These are phyloP conservation scores for Agrotis clavis DNA, from an alignment of 2,888 invertebrate genomes.

Conservation along the genomic window DNA sequence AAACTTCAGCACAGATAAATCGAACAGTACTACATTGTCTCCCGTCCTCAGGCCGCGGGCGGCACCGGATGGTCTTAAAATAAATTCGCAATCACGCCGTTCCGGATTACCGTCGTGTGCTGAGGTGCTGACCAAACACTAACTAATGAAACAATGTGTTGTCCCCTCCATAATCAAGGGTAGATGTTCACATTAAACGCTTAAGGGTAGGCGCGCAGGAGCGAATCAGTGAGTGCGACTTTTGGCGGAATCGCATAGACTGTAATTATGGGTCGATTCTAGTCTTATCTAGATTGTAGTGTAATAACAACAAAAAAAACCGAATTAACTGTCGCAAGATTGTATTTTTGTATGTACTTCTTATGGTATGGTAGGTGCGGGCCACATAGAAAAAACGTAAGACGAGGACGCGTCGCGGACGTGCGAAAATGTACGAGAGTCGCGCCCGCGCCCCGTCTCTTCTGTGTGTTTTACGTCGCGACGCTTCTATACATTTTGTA, in stretches of 20 bases:
- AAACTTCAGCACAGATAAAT: slow-evolving; percentile 17
- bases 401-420: too few relatives aligned
- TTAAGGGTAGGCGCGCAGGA: slow-evolving; percentile 57
- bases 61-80: slow-evolving; percentile 50
- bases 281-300: neutral
- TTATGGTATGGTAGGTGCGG: too few relatives aligned
- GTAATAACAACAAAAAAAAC: too few relatives aligned
- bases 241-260: neutral
- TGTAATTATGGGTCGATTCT: neutral
- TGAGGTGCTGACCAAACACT: slow-evolving; percentile 81
- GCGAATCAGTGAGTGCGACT: slow-evolving; percentile 34
- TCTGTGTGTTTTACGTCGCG: too few relatives aligned
- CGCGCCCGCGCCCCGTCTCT: too few relatives aligned
- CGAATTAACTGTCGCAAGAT: neutral
- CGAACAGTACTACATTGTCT: slow-evolving; percentile 13
- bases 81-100: slow-evolving; percentile 61
- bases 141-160: slow-evolving; percentile 80
- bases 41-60: neutral
- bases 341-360: neutral
- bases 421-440: too few relatives aligned
- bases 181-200: slow-evolving; percentile 71
- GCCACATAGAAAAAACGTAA: too few relatives aligned
- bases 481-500: too few relatives aligned
- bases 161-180: slow-evolving; percentile 77
- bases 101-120: slow-evolving; percentile 67